phyloP scores from a whole-genome alignment of 2,888 invertebrate species.

The Dastarcus helophoroides region DNA sequence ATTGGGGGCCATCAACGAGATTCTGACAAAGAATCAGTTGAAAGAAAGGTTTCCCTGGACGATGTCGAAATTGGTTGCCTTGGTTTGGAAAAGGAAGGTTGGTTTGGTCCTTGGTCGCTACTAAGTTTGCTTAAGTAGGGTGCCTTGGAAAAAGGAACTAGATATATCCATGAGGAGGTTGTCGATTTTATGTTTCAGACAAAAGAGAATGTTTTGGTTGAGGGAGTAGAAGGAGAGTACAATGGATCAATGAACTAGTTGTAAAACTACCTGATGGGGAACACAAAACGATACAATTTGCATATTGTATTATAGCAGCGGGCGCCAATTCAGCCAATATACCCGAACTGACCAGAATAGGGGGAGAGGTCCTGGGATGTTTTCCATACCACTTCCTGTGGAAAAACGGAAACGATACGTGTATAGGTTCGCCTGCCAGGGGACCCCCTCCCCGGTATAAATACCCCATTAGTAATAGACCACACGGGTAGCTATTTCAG shows the following conservation, averaged over 20 bases:
- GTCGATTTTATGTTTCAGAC: conserved; percentile 54
- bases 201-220: conserved; percentile 43
- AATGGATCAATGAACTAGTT: no score
- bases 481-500: conserved; percentile 66
- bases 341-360: conserved; percentile 68
- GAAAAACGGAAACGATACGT: conserved; percentile 76
- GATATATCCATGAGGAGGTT: conserved; percentile 67
- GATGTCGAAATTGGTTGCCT: conserved; percentile 69
- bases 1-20: conserved; percentile 65
- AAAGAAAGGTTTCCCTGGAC: conserved; percentile 74
- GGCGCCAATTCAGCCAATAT: conserved; percentile 66
- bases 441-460: conserved; percentile 60
- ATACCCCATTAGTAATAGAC: conserved; percentile 77
- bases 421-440: conserved; percentile 61
- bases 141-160: conserved; percentile 59
- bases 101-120: conserved; percentile 84
- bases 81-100: conserved; percentile 83
- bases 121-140: conserved; percentile 64
- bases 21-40: conserved; percentile 57
- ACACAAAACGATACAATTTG: conserved; percentile 56
- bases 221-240: conserved; percentile 45
- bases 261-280: conserved; percentile 54
- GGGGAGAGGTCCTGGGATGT: conserved; percentile 52
- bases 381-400: conserved; percentile 70
- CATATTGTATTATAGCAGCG: conserved; percentile 67